Conservation (phyloP, 2,113 vertebrate genomes). For the Carassius carassius region DNA sequence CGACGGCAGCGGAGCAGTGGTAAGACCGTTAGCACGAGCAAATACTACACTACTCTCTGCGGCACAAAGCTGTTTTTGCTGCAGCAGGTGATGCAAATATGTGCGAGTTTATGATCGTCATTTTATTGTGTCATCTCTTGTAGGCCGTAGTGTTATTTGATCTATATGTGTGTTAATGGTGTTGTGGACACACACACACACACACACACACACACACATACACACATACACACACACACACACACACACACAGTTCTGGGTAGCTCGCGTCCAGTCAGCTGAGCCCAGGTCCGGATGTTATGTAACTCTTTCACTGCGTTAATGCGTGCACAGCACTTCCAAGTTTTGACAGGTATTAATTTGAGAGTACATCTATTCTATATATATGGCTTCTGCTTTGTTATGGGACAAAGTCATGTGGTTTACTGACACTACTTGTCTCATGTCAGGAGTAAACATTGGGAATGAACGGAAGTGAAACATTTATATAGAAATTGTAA, state of each 20-base stretch:
- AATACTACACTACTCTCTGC: neutral
- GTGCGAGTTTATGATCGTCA: neutral
- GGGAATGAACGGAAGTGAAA: neutral
- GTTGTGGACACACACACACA: neutral
- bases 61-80: neutral
- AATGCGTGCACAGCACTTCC: neutral
- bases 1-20: slow-evolving; percentile 35
- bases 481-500: neutral
- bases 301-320: neutral
- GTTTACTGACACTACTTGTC: neutral
- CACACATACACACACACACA: too few relatives aligned
- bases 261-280: neutral
- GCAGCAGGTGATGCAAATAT: neutral
- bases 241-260: neutral
- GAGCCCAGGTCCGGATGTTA: neutral
- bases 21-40: slow-evolving; percentile 22
- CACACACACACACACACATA: too few relatives aligned
- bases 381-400: neutral
- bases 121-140: neutral
- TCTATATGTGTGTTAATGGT: neutral
- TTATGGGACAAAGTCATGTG: neutral
- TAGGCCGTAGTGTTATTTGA: neutral
- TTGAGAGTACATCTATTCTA: neutral
- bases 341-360: neutral
- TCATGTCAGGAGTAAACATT: neutral